Percentiles rank a stretch among this genome's conserved stretches.
These are phyloP conservation scores for Brachypterus glaber DNA, from an alignment of 2,888 invertebrate species.

Conservation along the genomic window DNA sequence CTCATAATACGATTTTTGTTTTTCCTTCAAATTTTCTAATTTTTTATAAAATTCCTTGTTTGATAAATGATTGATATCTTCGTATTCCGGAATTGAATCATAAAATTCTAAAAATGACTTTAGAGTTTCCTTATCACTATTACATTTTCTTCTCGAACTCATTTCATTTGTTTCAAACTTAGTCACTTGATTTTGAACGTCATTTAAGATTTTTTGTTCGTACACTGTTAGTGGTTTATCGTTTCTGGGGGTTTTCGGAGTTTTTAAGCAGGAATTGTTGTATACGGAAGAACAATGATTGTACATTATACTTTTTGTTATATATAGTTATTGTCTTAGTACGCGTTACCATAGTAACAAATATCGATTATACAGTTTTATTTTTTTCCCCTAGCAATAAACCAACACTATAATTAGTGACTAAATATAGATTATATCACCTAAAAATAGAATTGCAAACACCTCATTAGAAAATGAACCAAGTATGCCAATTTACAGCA, in stretches of 20 bases:
- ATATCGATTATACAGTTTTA: background rate
- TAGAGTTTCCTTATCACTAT: conserved; percentile 43
- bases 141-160: conserved; percentile 17
- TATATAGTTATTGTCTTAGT: background rate
- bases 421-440: too few relatives aligned
- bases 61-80: conserved; percentile 65
- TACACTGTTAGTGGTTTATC: conserved; percentile 62
- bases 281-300: conserved; percentile 50
- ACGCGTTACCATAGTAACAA: background rate
- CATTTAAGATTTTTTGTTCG: conserved; percentile 47
- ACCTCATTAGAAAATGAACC: too few relatives aligned
- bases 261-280: conserved; percentile 61
- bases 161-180: conserved; percentile 30
- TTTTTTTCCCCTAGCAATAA: background rate
- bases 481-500: too few relatives aligned
- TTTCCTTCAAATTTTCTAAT: conserved; percentile 55
- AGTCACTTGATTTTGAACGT: conserved; percentile 32
- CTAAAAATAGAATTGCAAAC: too few relatives aligned
- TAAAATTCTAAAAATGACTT: conserved; percentile 61
- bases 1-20: conserved; percentile 45
- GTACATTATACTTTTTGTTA: conserved; percentile 25
- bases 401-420: too few relatives aligned
- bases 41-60: conserved; percentile 66
- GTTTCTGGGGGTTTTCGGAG: conserved; percentile 61
- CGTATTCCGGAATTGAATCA: conserved; percentile 71